phyloP scores from a whole-genome alignment of 23 tunicate genomes.

The Oikopleura dioica region DNA sequence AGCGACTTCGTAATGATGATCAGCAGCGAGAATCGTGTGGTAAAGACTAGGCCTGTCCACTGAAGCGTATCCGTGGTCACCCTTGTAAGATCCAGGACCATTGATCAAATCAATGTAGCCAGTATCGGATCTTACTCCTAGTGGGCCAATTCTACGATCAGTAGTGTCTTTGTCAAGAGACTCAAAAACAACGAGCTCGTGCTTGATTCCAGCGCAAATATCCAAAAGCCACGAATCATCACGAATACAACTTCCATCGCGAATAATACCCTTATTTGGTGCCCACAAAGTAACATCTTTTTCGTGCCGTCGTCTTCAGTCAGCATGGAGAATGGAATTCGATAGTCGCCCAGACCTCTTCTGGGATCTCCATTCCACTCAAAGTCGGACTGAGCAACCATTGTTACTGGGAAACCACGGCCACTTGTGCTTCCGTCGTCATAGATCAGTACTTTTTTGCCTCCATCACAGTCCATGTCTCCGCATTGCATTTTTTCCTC shows the following conservation, averaged over 20 bases:
- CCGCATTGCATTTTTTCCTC: constrained; percentile 14
- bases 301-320: constrained; percentile 27
- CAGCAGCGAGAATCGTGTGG: constrained; percentile 42
- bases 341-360: constrained; percentile 78
- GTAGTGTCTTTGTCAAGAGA: not conserved
- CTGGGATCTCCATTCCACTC: constrained; percentile 40
- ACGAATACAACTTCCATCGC: not conserved
- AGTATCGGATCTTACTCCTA: constrained; percentile 3
- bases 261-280: constrained; percentile 13
- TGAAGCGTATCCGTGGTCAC: constrained; percentile 81
- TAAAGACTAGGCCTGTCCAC: constrained; percentile 58
- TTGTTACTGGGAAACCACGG: constrained; percentile 4
- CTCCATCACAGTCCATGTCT: constrained; percentile 95
- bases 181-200: not conserved
- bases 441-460: constrained; percentile 48
- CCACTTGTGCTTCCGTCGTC: constrained; percentile 27
- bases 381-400: constrained; percentile 38
- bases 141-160: not conserved
- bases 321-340: constrained; percentile 50
- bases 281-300: no score
- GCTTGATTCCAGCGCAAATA: not conserved
- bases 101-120: constrained; percentile 14
- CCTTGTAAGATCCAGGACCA: constrained; percentile 85
- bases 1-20: constrained; percentile 24
- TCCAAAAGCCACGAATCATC: not conserved